Evolutionary conservation across 1,140 invertebrate species (phyloP).

Genomic region (Condylostylus longicornis): DNA sequence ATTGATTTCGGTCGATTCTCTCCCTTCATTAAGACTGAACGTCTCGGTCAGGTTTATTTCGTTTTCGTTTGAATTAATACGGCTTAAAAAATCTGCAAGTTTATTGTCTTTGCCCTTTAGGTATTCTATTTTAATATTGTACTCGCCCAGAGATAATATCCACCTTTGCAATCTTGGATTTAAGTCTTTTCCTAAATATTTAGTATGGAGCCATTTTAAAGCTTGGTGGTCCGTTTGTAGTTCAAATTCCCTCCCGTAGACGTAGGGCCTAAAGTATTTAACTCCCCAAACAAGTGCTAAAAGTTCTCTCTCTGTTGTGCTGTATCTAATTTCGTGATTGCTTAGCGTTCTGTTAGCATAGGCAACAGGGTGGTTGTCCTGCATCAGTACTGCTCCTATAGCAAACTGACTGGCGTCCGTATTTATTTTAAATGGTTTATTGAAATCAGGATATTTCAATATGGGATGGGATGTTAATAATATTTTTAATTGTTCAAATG

Average conservation of each 20-base stretch:
- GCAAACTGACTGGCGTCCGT: constrained; percentile 8
- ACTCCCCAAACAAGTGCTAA: constrained; percentile 36
- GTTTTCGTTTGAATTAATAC: constrained; percentile 1
- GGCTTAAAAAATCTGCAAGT: constrained; percentile 4
- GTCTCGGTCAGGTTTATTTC: too few relatives aligned
- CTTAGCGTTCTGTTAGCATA: constrained; percentile 32
- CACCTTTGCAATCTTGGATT: constrained; percentile 1
- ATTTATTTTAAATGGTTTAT: constrained; percentile 8
- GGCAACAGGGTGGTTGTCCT: constrained; percentile 20
- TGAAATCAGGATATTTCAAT: constrained; percentile 20
- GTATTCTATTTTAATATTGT: constrained; percentile 13
- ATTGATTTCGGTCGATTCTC: too few relatives aligned
- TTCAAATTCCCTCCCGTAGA: constrained; percentile 33
- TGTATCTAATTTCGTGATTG: constrained; percentile 30
- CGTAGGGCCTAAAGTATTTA: constrained; percentile 34
- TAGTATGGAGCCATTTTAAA: constrained; percentile 32
- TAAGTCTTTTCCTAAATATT: constrained; percentile 30
- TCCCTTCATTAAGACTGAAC: too few relatives aligned
- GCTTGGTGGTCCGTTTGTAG: constrained; percentile 37
- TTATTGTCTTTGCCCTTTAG: constrained; percentile 3
- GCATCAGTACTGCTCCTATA: constrained; percentile 9
- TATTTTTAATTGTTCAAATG: constrained; percentile 20
- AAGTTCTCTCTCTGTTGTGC: constrained; percentile 34
- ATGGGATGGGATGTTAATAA: constrained; percentile 11
- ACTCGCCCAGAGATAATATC: constrained; percentile 3